phyloP scores from a whole-genome alignment of 2,113 vertebrate species.

The Hydrochoerus hydrochaeris region DNA sequence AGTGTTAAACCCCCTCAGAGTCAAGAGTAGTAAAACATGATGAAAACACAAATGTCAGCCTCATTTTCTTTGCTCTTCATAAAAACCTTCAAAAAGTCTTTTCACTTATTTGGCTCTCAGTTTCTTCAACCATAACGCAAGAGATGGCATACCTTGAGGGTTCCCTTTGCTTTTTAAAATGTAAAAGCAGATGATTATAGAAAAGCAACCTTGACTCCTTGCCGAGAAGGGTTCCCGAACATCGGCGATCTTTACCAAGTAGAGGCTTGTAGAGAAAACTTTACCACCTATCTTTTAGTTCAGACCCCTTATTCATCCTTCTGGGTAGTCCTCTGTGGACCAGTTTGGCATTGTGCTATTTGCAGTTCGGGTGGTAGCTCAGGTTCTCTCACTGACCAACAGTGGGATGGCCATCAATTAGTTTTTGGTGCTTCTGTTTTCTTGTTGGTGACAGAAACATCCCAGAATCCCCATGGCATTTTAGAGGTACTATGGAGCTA shows the following conservation, averaged over 20 bases:
- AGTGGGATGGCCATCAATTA: not conserved
- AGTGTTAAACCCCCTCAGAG: not conserved
- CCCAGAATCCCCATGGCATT: not conserved
- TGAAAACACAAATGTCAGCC: too few species aligned
- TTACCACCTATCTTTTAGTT: not conserved
- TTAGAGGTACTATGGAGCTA: not conserved
- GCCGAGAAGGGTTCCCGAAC: not conserved
- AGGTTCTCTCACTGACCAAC: not conserved
- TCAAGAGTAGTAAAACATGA: not conserved
- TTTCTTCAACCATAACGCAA: not conserved
- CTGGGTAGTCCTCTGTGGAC: accelerated
- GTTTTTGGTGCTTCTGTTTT: not conserved
- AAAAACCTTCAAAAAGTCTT: not conserved
- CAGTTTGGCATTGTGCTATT: too few species aligned
- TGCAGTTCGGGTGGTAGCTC: not conserved
- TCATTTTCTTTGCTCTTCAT: not conserved
- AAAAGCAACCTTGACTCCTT: not conserved
- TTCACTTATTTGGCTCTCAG: not conserved
- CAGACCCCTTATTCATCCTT: not conserved
- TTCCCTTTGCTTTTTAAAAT: not conserved
- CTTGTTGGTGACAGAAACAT: accelerated
- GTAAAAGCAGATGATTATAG: not conserved
- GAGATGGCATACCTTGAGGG: accelerated
- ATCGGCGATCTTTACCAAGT: not conserved
- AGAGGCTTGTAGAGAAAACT: not conserved